Conservation (phyloP, 2,113 vertebrate genomes). For the Suncus etruscus region DNA sequence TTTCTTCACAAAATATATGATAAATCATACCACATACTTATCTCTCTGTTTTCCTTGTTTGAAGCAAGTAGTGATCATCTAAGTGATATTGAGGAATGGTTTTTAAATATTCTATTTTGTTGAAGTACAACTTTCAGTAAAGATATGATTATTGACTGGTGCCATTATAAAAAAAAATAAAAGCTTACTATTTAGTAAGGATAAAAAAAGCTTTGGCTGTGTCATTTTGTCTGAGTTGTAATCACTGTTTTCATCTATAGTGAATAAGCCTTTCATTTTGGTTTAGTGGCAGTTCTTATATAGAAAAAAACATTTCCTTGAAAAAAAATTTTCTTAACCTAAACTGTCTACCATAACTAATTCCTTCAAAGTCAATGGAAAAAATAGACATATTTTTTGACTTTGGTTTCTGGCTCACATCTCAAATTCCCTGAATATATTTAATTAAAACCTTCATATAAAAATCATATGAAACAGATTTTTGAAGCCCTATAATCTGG, state of each 20-base stretch:
- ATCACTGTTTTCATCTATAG: conserved; percentile 65
- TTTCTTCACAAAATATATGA: not conserved
- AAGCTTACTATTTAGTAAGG: conserved; percentile 33
- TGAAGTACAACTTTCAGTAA: conserved; percentile 16
- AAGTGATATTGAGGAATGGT: not conserved
- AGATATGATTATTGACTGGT: conserved; percentile 57
- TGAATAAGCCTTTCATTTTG: conserved; percentile 77
- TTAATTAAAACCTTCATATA: conserved; percentile 79
- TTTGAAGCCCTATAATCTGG: conserved; percentile 67
- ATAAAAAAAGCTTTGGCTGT: conserved; percentile 66
- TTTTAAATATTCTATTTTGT: conserved; percentile 21
- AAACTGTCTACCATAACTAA: conserved; percentile 70
- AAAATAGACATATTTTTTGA: conserved; percentile 70
- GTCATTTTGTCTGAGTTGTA: conserved; percentile 73
- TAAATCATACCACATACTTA: not conserved
- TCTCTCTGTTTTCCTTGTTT: not conserved
- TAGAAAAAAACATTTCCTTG: conserved; percentile 60
- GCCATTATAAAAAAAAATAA: conserved; percentile 29
- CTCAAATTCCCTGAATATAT: conserved; percentile 69
- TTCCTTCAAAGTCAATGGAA: conserved; percentile 61
- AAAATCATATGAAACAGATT: conserved; percentile 71
- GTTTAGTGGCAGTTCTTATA: conserved; percentile 67
- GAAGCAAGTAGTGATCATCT: conserved; percentile 14
- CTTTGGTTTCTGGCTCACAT: conserved; percentile 71
- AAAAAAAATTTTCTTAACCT: conserved; percentile 19